Evolutionary conservation across 2,797 vertebrate species (phyloP).

Genomic region (Neopelma chrysocephalum): DNA sequence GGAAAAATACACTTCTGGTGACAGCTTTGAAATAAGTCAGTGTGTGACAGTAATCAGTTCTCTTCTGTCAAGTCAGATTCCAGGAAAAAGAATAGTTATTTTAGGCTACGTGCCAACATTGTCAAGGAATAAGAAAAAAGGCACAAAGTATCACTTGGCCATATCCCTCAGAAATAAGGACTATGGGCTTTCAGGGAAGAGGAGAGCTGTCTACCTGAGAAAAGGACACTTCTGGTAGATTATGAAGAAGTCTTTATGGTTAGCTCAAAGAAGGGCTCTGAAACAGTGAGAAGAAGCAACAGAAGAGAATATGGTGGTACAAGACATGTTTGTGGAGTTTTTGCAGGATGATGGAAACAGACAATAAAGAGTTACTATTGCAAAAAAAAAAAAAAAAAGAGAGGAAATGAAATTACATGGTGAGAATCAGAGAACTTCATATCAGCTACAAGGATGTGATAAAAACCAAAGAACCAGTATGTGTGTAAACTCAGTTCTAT

Average conservation of each 20-base stretch:
- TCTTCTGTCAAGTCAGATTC: background rate
- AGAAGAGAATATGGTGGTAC: background rate
- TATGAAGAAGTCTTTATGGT: background rate
- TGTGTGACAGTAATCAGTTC: constrained; percentile 25
- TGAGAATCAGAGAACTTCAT: background rate
- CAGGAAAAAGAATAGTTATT: background rate
- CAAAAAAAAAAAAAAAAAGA: background rate
- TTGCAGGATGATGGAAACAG: background rate
- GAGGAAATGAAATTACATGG: background rate
- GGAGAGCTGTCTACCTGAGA: background rate
- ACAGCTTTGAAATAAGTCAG: constrained; percentile 18
- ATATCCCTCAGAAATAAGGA: background rate
- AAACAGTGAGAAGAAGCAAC: background rate
- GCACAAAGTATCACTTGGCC: background rate
- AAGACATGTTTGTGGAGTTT: background rate
- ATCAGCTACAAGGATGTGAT: background rate
- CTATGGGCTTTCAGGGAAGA: background rate
- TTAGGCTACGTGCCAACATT: background rate
- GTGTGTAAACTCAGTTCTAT: background rate
- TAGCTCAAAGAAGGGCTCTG: background rate
- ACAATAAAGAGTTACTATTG: background rate
- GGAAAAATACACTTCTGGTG: background rate
- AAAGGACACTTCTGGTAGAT: background rate
- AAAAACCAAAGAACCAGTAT: background rate
- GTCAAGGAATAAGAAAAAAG: constrained; percentile 13